Percentiles rank a stretch among this genome's conserved stretches.
Conservation (phyloP, 1,140 invertebrate genomes). For the Drosophila setifemur region DNA sequence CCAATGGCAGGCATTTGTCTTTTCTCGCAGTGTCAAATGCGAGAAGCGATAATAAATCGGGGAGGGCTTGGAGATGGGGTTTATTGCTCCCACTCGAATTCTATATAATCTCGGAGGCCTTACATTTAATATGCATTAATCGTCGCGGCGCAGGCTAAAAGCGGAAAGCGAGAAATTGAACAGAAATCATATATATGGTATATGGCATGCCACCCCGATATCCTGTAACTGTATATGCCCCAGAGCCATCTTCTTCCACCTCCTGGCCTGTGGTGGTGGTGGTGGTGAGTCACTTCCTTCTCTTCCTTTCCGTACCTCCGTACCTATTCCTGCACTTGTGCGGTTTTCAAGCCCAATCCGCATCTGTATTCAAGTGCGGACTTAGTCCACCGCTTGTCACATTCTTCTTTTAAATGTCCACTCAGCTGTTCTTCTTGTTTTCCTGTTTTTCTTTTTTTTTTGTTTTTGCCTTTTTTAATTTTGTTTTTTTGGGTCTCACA, state of each 20-base stretch:
- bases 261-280: too few relatives aligned
- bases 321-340: slow-evolving; percentile 61
- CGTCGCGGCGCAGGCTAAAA: slow-evolving; percentile 30
- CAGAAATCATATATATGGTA: neutral
- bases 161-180: slow-evolving; percentile 38
- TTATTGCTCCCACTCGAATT: slow-evolving; percentile 33
- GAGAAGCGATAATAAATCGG: slow-evolving; percentile 32
- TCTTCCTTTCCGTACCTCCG: neutral
- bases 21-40: slow-evolving; percentile 30
- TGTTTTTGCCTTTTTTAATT: neutral
- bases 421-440: slow-evolving; percentile 60
- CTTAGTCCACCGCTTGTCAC: slow-evolving; percentile 24
- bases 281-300: slow-evolving; percentile 71
- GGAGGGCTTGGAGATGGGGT: slow-evolving; percentile 7
- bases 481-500: slow-evolving; percentile 29
- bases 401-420: slow-evolving; percentile 54
- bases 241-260: neutral
- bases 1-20: slow-evolving; percentile 8
- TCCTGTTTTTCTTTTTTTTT: neutral
- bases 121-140: slow-evolving; percentile 60
- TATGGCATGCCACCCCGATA: slow-evolving; percentile 33
- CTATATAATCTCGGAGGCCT: slow-evolving; percentile 23
- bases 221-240: slow-evolving; percentile 60
- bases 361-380: slow-evolving; percentile 25
- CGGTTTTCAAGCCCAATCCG: slow-evolving; percentile 44